A percentile compares a stretch with the other conserved stretches of the same genome.
Conservation (phyloP, 2,888 invertebrate genomes). For the Pomacea canaliculata region DNA sequence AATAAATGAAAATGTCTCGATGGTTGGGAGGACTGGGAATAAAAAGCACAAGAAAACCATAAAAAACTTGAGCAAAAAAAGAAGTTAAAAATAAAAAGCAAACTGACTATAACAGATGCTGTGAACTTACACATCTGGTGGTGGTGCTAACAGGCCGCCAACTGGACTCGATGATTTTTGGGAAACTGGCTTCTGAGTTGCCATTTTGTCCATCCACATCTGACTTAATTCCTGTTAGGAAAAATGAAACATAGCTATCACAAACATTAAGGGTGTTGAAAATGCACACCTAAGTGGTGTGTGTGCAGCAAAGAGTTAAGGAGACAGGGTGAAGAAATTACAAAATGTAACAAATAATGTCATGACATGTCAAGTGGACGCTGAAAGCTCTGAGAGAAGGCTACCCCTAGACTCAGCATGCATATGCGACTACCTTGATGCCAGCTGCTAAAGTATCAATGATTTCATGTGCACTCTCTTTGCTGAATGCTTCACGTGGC, state of each 20-base stretch:
- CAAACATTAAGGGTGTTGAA: neutral
- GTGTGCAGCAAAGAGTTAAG: neutral
- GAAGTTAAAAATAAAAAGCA: neutral
- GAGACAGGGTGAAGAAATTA: no score
- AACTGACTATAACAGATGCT: neutral
- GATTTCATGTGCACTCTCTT: constrained; percentile 69
- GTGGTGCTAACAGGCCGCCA: constrained; percentile 5
- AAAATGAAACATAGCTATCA: constrained; percentile 13
- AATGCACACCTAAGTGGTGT: neutral
- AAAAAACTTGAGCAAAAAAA: neutral
- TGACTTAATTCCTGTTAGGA: constrained; percentile 79
- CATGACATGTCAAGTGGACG: no score
- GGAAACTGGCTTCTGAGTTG: constrained; percentile 62
- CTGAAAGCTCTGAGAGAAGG: no score
- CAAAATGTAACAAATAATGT: no score
- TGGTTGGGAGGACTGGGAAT: no score
- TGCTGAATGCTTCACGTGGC: constrained; percentile 18
- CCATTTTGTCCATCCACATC: constrained; percentile 86
- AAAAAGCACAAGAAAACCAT: neutral
- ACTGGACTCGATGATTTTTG: constrained; percentile 28
- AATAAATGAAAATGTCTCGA: no score
- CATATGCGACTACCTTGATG: constrained; percentile 74
- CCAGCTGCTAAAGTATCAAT: constrained; percentile 81
- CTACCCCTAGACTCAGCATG: no score
- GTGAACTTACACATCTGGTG: constrained; percentile 16